phyloP scores from a whole-genome alignment of 2,888 invertebrate genomes.

The Doris montereyensis region DNA sequence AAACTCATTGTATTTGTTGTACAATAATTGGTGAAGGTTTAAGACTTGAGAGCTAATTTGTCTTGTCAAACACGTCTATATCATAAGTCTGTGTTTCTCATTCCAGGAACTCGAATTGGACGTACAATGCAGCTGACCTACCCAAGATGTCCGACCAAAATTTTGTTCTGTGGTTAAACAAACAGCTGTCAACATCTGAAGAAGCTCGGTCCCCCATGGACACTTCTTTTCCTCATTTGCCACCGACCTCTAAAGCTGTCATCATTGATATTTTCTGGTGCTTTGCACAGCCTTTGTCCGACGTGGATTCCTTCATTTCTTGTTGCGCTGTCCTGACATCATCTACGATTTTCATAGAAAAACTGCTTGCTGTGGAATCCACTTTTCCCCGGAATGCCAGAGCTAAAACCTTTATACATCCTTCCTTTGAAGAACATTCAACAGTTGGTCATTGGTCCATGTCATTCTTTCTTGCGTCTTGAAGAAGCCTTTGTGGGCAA shows the following conservation, averaged over 20 bases:
- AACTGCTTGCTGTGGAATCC: slow-evolving; percentile 50
- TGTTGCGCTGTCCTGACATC: slow-evolving; percentile 64
- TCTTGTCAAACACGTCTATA: not conserved
- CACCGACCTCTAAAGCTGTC: not conserved
- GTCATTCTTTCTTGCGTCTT: slow-evolving; percentile 62
- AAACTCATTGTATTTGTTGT: too few species aligned
- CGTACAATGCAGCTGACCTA: slow-evolving; percentile 44
- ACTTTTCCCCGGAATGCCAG: slow-evolving; percentile 59
- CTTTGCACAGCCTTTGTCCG: slow-evolving; percentile 58
- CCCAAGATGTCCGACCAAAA: slow-evolving; percentile 48
- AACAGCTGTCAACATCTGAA: slow-evolving; percentile 48
- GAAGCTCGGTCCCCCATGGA: not conserved
- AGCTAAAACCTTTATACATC: slow-evolving; percentile 63
- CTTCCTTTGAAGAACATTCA: slow-evolving; percentile 67
- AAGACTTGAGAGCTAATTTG: not conserved
- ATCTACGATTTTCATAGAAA: slow-evolving; percentile 58
- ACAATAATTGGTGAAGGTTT: too few species aligned
- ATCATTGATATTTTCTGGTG: slow-evolving; percentile 65
- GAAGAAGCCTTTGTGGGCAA: slow-evolving; percentile 69
- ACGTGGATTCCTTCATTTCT: slow-evolving; percentile 50
- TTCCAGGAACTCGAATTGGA: slow-evolving; percentile 21
- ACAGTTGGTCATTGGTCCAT: slow-evolving; percentile 64
- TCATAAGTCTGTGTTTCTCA: not conserved
- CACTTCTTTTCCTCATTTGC: not conserved
- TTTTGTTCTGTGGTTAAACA: slow-evolving; percentile 57